Base-by-base conservation (phyloP, 1,140 invertebrate species). In the Argopecten irradians region DNA sequence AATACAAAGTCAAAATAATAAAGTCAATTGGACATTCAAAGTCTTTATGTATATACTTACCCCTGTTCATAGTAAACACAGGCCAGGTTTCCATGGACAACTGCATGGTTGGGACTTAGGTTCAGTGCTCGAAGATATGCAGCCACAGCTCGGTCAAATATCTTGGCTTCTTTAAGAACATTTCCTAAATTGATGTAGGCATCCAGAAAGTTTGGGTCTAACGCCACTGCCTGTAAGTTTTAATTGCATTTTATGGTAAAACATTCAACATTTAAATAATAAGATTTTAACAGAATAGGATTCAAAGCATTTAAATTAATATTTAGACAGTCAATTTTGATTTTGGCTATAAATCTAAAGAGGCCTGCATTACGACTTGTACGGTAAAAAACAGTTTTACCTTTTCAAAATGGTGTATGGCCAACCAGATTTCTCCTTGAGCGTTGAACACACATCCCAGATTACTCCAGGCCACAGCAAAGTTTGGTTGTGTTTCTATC, bases 21-120 rank as follows among this genome's bases (percentile, higher is more conserved):
- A n/a, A n/a, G n/a, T n/a, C n/a, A n/a, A n/a, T n/a, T n/a, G n/a
- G n/a, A n/a, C n/a, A n/a, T n/a, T n/a, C n/a, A n/a, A n/a, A n/a
- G n/a, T n/a, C 55, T 28, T 0, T 71, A 5, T 28, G 22, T 28
- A 28, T 71, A 28, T 71, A 96, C 96, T 96, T 94, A 97, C 97
- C 99, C 99, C 96, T 99, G 99, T 96, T 99, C 99, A 96, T 99
- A 99, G 95, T 99, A 99, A 36, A 99, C 98, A 96, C 99, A 99
- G 32, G 99, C 99, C 95, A 99, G 96, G 96, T 99, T 99, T 90
- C 99, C 99, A 96, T 99, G 98, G 39, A 99, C 98, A 36, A 99
- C 98, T 34, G 99, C 99, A 97, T 99, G 99, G 95, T 99, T 99
- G 11, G 99, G 98, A 92, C 98, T 98, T 83, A 99, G 96, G 96